Base-by-base conservation (phyloP, 2,888 invertebrate species). In the Pachydiplax longipennis region DNA sequence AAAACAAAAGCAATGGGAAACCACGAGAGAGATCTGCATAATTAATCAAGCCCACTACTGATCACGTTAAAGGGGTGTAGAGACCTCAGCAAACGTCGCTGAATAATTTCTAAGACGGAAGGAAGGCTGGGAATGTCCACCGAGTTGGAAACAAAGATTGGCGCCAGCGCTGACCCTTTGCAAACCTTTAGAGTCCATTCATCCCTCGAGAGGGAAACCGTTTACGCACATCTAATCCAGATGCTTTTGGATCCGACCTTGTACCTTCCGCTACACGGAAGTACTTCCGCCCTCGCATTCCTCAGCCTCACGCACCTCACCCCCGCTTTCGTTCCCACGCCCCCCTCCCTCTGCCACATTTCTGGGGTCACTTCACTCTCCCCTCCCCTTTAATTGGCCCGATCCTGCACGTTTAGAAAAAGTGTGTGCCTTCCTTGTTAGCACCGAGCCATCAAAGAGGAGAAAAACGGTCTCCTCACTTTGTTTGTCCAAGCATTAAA, bases 251-350 rank as follows among this genome's bases (percentile, higher is more conserved):
- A 65, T 65, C n/a, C 73, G 73, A 25, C 25, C 31, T 61, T 61
- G 61, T 18, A 61, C 61, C 61, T 25, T 25, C 73, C 25, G 12
- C n/a, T 73, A 13, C 22, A 31, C 65, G 65, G 65, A 65, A 65
- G 65, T 31, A 15, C 73, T 73, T 73, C 73, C 73, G 73, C 31
- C 81, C 61, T 80, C 90, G 90, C 91, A 80, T 87, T 90, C 80
- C 91, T 91, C 80, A 80, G 82, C 80, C 91, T 91, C 80, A 80
- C 48, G 87, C 40, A 65, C 35, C 80, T 48, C 87, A 58, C 87
- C 90, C 40, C 91, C 81, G 31, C 65, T 81, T 35, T 90, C 90
- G 82, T 81, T 31, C 44, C 90, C 90, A 44, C 82, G 61, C 81
- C 82, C 90, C 90, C 82, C 81, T 80, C 90, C 90, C 82, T 91